These are phyloP conservation scores for Ornithoptera priamus DNA, from an alignment of 2,888 invertebrate genomes.

Conservation along the genomic window DNA sequence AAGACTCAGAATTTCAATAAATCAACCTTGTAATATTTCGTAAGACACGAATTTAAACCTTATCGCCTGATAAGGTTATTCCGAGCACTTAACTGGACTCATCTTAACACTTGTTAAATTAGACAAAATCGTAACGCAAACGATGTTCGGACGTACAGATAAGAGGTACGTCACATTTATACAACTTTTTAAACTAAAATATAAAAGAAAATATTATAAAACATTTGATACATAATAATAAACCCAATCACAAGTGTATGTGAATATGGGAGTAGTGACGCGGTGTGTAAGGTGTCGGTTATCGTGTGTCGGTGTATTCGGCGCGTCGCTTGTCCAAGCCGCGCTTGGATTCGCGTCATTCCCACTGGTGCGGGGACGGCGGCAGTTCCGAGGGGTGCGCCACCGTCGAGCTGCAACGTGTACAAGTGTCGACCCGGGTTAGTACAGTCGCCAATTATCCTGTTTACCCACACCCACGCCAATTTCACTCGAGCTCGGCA, in stretches of 20 bases:
- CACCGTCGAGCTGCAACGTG: conserved; percentile 92
- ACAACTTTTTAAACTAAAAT: neutral
- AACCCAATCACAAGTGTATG: conserved; percentile 20
- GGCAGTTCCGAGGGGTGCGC: conserved; percentile 99
- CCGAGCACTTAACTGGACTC: conserved; percentile 16
- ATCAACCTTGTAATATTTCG: neutral
- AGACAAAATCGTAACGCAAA: conserved; percentile 1
- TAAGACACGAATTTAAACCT: neutral
- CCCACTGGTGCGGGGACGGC: conserved; percentile 99
- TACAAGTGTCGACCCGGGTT: conserved; percentile 39
- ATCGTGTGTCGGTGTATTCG: conserved; percentile 54
- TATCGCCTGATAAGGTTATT: neutral
- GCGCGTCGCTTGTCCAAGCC: conserved; percentile 58
- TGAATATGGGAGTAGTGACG: conserved; percentile 19
- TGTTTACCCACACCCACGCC: conserved; percentile 47
- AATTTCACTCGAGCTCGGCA: conserved; percentile 38
- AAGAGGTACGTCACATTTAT: conserved; percentile 7
- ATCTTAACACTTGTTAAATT: conserved; percentile 17
- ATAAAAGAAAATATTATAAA: neutral
- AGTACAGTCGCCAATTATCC: conserved; percentile 30
- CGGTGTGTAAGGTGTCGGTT: conserved; percentile 32
- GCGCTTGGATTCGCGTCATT: conserved; percentile 84
- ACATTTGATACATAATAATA: neutral
- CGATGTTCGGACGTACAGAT: conserved; percentile 15
- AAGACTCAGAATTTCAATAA: neutral